These are phyloP conservation scores for Steinernema carpocapsae DNA, from an alignment of 2,888 invertebrate genomes.

Conservation along the genomic window DNA sequence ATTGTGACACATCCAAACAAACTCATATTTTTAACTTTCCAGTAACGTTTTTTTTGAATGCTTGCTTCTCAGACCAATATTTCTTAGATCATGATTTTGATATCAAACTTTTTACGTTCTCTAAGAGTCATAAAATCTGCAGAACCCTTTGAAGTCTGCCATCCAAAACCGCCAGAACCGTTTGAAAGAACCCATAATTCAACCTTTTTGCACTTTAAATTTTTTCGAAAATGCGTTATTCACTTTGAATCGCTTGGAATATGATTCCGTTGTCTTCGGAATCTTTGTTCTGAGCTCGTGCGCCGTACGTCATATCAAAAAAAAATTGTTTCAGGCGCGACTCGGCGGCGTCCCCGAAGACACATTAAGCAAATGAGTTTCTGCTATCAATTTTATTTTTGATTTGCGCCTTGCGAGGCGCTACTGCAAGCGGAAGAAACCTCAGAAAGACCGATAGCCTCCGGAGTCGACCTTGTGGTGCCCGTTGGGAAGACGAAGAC, in stretches of 20 bases:
- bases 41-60: no score
- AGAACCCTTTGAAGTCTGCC: background rate
- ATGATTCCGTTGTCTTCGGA: background rate
- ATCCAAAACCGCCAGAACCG: background rate
- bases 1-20: no score
- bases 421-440: background rate
- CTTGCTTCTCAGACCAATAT: no score
- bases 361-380: constrained; percentile 33
- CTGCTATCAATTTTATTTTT: constrained; percentile 30
- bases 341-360: constrained; percentile 20
- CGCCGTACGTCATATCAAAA: constrained; percentile 26
- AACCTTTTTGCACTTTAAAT: background rate
- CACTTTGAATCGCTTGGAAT: no score
- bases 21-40: no score
- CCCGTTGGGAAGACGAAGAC: background rate
- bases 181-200: background rate
- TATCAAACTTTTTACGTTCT: no score
- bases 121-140: no score
- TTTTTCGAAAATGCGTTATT: background rate
- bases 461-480: background rate
- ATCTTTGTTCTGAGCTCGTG: background rate
- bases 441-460: constrained; percentile 17
- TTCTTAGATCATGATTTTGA: no score
- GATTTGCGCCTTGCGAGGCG: constrained; percentile 7
- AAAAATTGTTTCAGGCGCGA: constrained; percentile 26